Evolutionary conservation across 1,140 invertebrate genomes (phyloP).

Genomic region (Lanistes nyassanus): DNA sequence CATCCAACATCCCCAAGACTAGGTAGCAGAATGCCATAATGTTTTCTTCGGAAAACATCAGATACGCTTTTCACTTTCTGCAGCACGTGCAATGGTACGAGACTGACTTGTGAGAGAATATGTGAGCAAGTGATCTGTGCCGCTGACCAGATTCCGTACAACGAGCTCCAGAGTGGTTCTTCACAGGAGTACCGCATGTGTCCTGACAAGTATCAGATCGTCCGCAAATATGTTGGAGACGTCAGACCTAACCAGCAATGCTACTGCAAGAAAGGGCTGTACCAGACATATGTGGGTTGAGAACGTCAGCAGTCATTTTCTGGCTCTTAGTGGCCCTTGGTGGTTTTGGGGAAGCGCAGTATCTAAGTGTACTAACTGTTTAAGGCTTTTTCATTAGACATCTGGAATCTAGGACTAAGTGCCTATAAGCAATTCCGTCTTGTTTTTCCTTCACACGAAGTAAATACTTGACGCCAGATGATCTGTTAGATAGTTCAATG

Average conservation of each 20-base stretch:
- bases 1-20: no score
- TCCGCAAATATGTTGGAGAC: conserved; percentile 4
- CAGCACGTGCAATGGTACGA: conserved; percentile 17
- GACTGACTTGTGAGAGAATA: background rate
- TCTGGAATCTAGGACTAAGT: background rate
- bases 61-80: background rate
- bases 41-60: background rate
- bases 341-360: background rate
- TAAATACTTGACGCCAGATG: background rate
- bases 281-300: conserved; percentile 17
- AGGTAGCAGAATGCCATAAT: background rate
- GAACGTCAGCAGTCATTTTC: background rate
- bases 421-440: no score
- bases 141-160: conserved; percentile 2
- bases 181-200: background rate
- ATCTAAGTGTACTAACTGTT: background rate
- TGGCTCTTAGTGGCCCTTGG: background rate
- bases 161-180: background rate
- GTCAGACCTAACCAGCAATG: conserved; percentile 23
- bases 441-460: no score
- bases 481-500: no score
- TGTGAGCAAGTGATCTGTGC: conserved; percentile 18
- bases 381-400: background rate
- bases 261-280: background rate
- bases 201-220: conserved; percentile 16